Evolutionary conservation across 2,797 vertebrate genomes (phyloP).

Genomic region (Aplochiton taeniatus): DNA sequence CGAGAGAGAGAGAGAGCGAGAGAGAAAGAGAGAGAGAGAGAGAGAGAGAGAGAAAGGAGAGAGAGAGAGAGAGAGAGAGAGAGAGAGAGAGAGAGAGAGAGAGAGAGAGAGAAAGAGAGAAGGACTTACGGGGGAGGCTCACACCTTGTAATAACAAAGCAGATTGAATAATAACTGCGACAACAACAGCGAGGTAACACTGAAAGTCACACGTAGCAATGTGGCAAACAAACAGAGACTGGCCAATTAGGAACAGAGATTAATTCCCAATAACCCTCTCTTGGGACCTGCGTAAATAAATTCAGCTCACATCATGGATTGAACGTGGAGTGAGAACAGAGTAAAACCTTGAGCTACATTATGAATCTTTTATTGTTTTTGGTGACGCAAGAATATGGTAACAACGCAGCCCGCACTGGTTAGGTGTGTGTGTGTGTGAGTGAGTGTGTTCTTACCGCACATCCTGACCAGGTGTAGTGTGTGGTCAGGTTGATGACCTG

Average conservation of each 20-base stretch:
- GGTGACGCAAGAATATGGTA: no score
- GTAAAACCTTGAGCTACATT: no score
- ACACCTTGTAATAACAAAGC: conserved; percentile 40
- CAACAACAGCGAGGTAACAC: conserved; percentile 43
- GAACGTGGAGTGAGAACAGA: no score
- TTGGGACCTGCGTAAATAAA: no score
- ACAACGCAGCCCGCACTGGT: neutral
- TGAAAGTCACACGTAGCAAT: conserved; percentile 50
- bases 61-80: neutral
- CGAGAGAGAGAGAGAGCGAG: conserved; percentile 3
- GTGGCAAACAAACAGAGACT: conserved; percentile 50
- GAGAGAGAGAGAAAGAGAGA: neutral
- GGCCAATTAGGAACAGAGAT: neutral
- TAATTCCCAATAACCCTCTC: no score
- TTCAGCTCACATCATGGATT: no score
- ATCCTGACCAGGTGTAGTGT: conserved; percentile 91
- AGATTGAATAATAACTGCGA: conserved; percentile 31
- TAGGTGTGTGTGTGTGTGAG: conserved; percentile 3
- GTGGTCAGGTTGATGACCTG: conserved; percentile 96
- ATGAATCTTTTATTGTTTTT: no score
- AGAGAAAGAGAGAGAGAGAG: conserved; percentile 13
- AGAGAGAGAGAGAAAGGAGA: neutral
- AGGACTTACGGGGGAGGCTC: conserved; percentile 13
- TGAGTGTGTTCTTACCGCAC: conserved; percentile 77
- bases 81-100: neutral